A percentile compares a stretch with the other conserved stretches of the same genome.
These are phyloP conservation scores for Tiliqua scincoides DNA, from an alignment of 2,113 vertebrate species.

Conservation along the genomic window DNA sequence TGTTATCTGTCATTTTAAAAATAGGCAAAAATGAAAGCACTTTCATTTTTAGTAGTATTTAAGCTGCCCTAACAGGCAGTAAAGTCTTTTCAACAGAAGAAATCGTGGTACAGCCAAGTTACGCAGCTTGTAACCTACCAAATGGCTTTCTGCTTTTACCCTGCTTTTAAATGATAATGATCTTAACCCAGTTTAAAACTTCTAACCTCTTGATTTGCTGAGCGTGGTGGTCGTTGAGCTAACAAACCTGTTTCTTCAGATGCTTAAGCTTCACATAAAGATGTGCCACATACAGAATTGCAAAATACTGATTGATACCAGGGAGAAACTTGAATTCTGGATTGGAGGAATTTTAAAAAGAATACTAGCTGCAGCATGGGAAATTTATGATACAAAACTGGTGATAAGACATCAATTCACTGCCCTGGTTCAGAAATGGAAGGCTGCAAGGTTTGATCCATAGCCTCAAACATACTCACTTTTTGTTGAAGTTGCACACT, in stretches of 20 bases:
- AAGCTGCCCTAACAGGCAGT: background rate
- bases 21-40: background rate
- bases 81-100: background rate
- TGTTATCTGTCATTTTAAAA: background rate
- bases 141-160: conserved; percentile 29
- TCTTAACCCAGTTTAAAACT: conserved; percentile 46
- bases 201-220: conserved; percentile 51
- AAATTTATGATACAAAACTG: background rate
- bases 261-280: conserved; percentile 27
- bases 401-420: background rate
- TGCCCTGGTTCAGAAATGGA: background rate
- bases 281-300: background rate
- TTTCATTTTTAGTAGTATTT: background rate
- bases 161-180: conserved; percentile 47
- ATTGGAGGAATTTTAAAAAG: background rate
- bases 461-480: conserved; percentile 5
- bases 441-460: background rate
- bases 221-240: conserved; percentile 33
- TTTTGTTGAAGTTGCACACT: conserved; percentile 7
- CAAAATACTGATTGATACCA: background rate
- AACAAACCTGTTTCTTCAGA: conserved; percentile 25
- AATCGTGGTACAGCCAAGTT: background rate
- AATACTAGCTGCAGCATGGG: background rate
- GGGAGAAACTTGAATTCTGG: background rate
- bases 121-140: conserved; percentile 7